phyloP scores from a whole-genome alignment of 1,140 invertebrate genomes.

The Apis laboriosa region DNA sequence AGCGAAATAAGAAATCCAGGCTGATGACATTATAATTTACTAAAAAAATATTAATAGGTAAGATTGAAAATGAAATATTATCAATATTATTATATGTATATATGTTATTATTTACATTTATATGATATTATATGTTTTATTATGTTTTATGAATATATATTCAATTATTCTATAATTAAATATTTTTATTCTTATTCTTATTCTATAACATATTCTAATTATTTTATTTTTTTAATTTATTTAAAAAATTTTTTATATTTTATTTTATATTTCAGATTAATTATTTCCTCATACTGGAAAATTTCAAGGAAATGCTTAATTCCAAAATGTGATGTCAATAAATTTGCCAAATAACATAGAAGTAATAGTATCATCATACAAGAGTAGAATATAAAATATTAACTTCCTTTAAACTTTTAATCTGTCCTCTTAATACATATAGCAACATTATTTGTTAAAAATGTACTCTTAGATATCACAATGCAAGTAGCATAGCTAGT shows the following conservation, averaged over 20 bases:
- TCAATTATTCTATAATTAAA: no score
- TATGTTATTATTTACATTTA: not conserved
- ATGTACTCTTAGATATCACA: conserved; percentile 52
- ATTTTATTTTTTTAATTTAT: not conserved
- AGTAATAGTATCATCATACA: conserved; percentile 42
- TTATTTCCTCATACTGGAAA: conserved; percentile 50
- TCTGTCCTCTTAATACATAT: conserved; percentile 40
- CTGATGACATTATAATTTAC: conserved; percentile 46
- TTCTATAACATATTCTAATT: not conserved
- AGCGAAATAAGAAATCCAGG: conserved; percentile 43
- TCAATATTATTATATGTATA: not conserved
- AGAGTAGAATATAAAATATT: conserved; percentile 46
- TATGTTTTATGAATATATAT: no score
- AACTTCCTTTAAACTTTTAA: conserved; percentile 44
- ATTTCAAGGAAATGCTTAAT: conserved; percentile 38
- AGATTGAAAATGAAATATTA: not conserved
- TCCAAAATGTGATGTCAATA: conserved; percentile 58
- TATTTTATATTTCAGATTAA: conserved; percentile 51
- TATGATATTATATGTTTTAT: not conserved
- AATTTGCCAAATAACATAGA: conserved; percentile 60
- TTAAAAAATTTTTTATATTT: not conserved
- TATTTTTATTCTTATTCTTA: no score
- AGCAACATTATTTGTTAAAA: conserved; percentile 53
- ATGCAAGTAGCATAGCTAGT: conserved; percentile 57
- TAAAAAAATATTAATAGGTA: conserved; percentile 52